phyloP scores from a whole-genome alignment of 2,888 invertebrate genomes.

The Zelleria hepariella region DNA sequence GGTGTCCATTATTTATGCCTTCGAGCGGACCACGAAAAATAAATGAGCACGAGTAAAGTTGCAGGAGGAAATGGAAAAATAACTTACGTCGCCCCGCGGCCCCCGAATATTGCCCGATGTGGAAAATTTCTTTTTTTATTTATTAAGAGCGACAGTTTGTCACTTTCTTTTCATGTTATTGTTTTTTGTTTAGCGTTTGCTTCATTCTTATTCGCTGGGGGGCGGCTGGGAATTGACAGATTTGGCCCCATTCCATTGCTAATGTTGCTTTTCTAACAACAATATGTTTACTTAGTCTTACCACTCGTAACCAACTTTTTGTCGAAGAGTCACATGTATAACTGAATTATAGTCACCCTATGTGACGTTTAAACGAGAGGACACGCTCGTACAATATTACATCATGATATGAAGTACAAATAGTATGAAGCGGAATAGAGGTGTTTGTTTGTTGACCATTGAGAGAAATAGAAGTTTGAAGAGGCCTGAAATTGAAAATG shows the following conservation, averaged over 20 bases:
- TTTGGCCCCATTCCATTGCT: background rate
- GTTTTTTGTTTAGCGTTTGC: background rate
- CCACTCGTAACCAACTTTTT: no score
- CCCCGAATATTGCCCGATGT: background rate
- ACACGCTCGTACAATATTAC: slow-evolving; percentile 25
- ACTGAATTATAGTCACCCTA: slow-evolving; percentile 29
- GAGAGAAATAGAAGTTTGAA: background rate
- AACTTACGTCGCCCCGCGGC: slow-evolving; percentile 17
- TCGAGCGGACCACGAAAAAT: slow-evolving; percentile 63
- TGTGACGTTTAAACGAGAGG: slow-evolving; percentile 16
- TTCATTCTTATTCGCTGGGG: background rate
- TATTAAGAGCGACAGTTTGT: slow-evolving; percentile 4
- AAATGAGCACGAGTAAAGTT: slow-evolving; percentile 53
- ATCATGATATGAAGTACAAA: slow-evolving; percentile 28
- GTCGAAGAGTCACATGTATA: no score
- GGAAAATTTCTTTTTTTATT: background rate
- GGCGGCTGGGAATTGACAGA: background rate
- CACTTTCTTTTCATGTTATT: background rate
- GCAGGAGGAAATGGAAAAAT: slow-evolving; percentile 48
- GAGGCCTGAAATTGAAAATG: background rate
- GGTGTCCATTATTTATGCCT: slow-evolving; percentile 68
- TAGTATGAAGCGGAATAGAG: background rate
- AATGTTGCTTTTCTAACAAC: background rate
- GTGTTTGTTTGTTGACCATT: background rate
- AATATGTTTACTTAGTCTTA: background rate